phyloP scores from a whole-genome alignment of 2,888 invertebrate genomes.

The Tetramorium bicarinatum region DNA sequence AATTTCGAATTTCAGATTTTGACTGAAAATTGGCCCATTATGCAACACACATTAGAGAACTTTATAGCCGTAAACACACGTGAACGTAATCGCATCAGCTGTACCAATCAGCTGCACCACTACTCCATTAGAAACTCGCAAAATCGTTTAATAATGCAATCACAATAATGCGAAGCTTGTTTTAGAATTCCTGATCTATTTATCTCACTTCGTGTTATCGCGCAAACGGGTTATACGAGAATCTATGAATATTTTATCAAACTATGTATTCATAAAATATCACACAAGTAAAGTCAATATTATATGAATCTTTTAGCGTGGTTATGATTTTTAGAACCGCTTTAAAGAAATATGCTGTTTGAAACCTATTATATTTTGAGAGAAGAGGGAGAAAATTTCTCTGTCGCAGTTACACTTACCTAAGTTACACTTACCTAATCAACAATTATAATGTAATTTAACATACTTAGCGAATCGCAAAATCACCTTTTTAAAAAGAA shows the following conservation, averaged over 20 bases:
- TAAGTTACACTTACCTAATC: background rate
- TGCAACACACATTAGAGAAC: background rate
- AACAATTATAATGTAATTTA: constrained; percentile 23
- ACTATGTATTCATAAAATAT: no score
- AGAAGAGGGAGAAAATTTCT: background rate
- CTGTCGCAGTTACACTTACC: background rate
- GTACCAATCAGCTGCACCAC: background rate
- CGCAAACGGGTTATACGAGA: no score
- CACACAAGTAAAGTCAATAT: constrained; percentile 32
- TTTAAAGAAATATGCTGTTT: background rate
- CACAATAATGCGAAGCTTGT: background rate
- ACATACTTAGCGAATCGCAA: background rate
- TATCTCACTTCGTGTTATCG: background rate
- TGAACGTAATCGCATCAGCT: constrained; percentile 28
- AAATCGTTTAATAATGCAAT: constrained; percentile 7
- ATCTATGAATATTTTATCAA: constrained; percentile 20
- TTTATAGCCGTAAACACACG: constrained; percentile 3
- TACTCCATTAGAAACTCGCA: constrained; percentile 14
- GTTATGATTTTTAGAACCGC: background rate
- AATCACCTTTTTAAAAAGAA: background rate
- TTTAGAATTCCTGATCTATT: background rate
- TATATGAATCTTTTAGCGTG: background rate
- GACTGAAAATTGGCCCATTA: background rate
- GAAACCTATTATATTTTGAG: background rate
- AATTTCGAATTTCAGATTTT: constrained; percentile 17